Evolutionary conservation across 1,140 invertebrate species (phyloP), one percentile per base, ranked within the genome.

Genomic region (Goniozus legneri): DNA sequence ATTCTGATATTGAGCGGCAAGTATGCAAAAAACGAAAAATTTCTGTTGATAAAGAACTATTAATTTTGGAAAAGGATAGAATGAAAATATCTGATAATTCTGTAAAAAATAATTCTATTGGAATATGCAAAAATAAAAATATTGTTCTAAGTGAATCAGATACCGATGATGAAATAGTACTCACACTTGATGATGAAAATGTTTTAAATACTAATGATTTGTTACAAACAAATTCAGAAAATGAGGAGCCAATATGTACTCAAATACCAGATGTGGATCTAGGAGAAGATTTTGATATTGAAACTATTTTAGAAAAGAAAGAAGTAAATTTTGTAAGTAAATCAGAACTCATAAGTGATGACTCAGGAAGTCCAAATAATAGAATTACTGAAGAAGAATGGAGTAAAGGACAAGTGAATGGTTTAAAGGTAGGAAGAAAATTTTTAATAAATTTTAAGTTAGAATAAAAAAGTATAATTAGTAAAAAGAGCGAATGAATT

Each of bases 361-460:
- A 47, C 43, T 19, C 31, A 39, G 6, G 14, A 45, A 35, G 19
- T 14, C 2, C 2, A 38, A 33, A 20, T 36, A 43, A 24, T 14
- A 15, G 43, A 20, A 20, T 58, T 18, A 58, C 58, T 16, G 37
- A 67, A 19, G 56, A 59, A 14, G 45, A 57, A 27, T 77, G 76
- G 77, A 78, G 76, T 46, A 73, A 66, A 56, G 76, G 76, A 33
- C 67, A 72, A 10, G 41, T 77, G 10, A 14, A 49, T 32, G 61
- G 42, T 36, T 47, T 71, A 10, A 52, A 64, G 50, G 65, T 67
- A 47, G 48, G 31, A 35, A 18, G 21, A 24, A 37, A 37, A 30
- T 16, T 31, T 35, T 38, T 39, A 2, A 19, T 18, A 27, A 42
- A 27, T 43, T 31, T 30, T 38, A 10, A 31, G 43, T 30, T 27